phyloP scores from a whole-genome alignment of 2,797 vertebrate species.

The Enteromius radiatus region DNA sequence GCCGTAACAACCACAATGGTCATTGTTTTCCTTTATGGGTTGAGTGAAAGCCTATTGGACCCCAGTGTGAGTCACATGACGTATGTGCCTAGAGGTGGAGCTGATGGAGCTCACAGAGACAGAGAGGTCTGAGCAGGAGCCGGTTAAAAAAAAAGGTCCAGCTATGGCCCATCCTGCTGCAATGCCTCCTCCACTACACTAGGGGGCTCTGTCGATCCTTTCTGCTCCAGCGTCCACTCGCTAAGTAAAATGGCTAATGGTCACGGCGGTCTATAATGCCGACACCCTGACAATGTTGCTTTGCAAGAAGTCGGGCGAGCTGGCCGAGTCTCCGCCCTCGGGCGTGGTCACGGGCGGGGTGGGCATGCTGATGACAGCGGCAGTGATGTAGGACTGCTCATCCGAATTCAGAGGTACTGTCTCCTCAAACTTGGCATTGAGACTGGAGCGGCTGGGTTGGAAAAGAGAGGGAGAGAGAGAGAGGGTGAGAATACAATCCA shows the following conservation, averaged over 20 bases:
- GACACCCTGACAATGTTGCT: conserved; percentile 92
- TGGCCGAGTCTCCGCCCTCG: conserved; percentile 81
- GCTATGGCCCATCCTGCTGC: conserved; percentile 33
- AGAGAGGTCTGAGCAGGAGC: conserved; percentile 46
- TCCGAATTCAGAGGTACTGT: conserved; percentile 91
- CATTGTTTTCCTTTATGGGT: conserved; percentile 37
- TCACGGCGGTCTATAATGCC: conserved; percentile 84
- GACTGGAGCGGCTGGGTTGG: conserved; percentile 85
- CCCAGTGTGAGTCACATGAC: conserved; percentile 57
- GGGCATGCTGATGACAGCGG: conserved; percentile 89
- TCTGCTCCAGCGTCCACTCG: conserved; percentile 44
- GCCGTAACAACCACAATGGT: conserved; percentile 51
- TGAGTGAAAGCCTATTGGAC: conserved; percentile 79
- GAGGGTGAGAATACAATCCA: conserved; percentile 29
- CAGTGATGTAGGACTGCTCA: conserved; percentile 86
- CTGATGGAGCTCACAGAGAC: conserved; percentile 42
- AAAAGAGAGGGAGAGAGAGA: conserved; percentile 23
- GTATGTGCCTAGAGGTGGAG: conserved; percentile 38
- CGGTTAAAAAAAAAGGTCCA: conserved; percentile 54
- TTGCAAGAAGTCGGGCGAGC: conserved; percentile 83
- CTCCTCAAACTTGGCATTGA: conserved; percentile 93
- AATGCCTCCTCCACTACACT: conserved; percentile 42
- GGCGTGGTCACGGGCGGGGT: conserved; percentile 84
- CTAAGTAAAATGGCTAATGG: conserved; percentile 29
- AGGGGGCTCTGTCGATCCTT: conserved; percentile 29